Conservation (phyloP, 2,888 invertebrate genomes). For the Cotesia congregata region DNA sequence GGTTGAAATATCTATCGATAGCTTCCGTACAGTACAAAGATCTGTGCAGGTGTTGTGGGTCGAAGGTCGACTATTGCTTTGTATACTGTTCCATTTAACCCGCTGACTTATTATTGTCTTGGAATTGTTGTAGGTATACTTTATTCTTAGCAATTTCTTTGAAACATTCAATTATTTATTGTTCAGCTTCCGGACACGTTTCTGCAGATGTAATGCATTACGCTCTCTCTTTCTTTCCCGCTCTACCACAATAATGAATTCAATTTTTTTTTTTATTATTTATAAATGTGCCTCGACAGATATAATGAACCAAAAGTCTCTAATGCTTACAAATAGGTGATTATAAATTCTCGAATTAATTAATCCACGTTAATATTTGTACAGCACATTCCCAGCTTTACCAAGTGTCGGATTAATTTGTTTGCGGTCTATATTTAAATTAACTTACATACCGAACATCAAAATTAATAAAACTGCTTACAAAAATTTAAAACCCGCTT, state of each 20-base stretch:
- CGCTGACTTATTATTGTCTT: neutral
- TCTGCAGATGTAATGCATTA: neutral
- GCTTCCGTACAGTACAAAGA: neutral
- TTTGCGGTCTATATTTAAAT: neutral
- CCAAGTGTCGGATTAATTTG: too few relatives aligned
- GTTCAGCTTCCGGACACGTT: neutral
- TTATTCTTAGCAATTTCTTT: neutral
- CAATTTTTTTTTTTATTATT: neutral
- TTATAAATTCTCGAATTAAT: too few relatives aligned
- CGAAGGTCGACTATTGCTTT: conserved; percentile 1
- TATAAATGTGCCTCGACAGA: too few relatives aligned
- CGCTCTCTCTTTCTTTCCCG: neutral
- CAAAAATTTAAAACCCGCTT: neutral
- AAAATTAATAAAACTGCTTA: neutral
- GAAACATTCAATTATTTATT: neutral
- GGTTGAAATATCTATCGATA: neutral
- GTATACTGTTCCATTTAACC: neutral
- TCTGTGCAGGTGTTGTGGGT: neutral
- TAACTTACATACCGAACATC: neutral
- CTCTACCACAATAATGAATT: neutral
- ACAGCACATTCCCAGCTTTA: too few relatives aligned
- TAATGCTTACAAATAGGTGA: too few relatives aligned
- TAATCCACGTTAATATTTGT: too few relatives aligned
- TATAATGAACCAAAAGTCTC: too few relatives aligned
- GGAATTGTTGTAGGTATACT: neutral